Evolutionary conservation across 2,888 invertebrate species (phyloP), one percentile per base, ranked within the genome.

Genomic region (Brenthis hecate): DNA sequence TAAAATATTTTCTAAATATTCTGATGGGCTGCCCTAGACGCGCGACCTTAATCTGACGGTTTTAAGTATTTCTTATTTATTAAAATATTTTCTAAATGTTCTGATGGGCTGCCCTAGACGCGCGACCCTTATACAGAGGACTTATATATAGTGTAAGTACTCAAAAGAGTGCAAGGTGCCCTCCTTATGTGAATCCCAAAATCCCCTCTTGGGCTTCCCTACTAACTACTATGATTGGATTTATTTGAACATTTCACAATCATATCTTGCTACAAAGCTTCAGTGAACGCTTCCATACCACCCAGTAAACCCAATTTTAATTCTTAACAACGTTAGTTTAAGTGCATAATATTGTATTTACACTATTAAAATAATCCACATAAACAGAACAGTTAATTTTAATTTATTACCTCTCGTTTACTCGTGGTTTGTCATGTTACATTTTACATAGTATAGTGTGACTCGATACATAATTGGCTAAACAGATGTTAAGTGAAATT

Each of bases 401-500:
- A 68, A 71, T 71, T 71, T 69, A 71, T 71, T 71, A 57, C 69
- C 58, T 43, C 50, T 48, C 23, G n/a, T 56, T 63, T 53, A 13
- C 23, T 28, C 57, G 36, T 16, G 36, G 36, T 43, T 14, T 72
- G 14, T 19, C n/a, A 36, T 36, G 32, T 48, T 48, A 19, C 48
- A 48, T 28, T 32, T n/a, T 61, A 13, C 36, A 43, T 43, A 43
- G 36, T 43, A 43, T 43, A 43, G 36, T 43, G 32, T 61, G 19
- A 51, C 13, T 16, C 2, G 3, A 13, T 53, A 32, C 36, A 63
- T 56, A 50, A 76, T 75, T 77, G 75, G 78, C 80, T 82, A 78
- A 72, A 68, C 75, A 73, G 74, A 76, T 75, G 72, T 76, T 74
- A 70, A 80, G 57, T 80, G 79, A 82, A 83, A 82, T 80, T 87